These are phyloP conservation scores for Diuraphis noxia DNA, from an alignment of 1,140 invertebrate species.

Conservation along the genomic window DNA sequence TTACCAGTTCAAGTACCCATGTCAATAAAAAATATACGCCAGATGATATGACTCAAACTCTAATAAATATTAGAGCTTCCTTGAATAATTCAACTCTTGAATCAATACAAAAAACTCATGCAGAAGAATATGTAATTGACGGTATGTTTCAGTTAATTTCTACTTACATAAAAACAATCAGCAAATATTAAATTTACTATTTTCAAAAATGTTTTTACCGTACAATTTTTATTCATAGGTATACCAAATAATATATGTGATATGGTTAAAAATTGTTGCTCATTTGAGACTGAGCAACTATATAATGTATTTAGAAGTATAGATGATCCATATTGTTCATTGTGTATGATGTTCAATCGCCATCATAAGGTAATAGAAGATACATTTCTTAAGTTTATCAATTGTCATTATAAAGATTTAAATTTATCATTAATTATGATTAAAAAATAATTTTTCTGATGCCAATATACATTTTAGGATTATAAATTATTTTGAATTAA, in stretches of 20 bases:
- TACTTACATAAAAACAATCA: not conserved
- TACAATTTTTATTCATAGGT: constrained; percentile 1
- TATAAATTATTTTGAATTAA: not conserved
- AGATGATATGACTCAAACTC: not conserved
- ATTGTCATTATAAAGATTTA: not conserved
- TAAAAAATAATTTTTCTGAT: not conserved
- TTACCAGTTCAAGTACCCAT: not conserved
- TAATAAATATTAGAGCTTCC: not conserved
- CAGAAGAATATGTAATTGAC: not conserved
- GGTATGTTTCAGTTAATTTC: constrained; percentile 4
- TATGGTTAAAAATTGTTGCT: not conserved
- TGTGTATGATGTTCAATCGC: constrained; percentile 56
- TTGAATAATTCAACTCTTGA: not conserved
- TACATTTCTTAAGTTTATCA: not conserved
- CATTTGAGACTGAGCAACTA: constrained; percentile 14
- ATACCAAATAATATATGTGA: not conserved
- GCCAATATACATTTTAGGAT: not conserved
- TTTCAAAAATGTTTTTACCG: too few relatives aligned
- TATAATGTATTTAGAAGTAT: constrained; percentile 46
- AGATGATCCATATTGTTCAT: constrained; percentile 34
- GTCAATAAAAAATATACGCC: not conserved
- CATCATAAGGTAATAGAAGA: not conserved
- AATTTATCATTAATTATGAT: not conserved
- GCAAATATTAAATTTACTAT: too few relatives aligned
- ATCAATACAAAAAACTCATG: not conserved